These are phyloP conservation scores for Urophycis tenuis DNA, from an alignment of 2,797 vertebrate genomes.

Conservation along the genomic window DNA sequence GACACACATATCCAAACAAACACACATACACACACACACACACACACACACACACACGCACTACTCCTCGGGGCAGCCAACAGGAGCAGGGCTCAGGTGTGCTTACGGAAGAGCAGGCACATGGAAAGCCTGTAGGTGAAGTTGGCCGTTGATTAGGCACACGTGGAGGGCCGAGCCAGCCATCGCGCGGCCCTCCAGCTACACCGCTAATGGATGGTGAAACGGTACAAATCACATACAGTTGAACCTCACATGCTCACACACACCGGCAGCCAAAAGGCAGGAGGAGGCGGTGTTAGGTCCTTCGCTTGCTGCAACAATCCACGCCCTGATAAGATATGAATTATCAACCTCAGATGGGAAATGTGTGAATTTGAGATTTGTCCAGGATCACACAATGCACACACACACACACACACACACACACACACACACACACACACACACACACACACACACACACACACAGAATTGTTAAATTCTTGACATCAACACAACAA, in stretches of 20 bases:
- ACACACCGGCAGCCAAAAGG: neutral
- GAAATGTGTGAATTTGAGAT: neutral
- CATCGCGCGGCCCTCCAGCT: conserved; percentile 46
- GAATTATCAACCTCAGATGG: neutral
- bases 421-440: conserved; percentile 6
- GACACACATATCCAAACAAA: neutral
- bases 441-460: conserved; percentile 2
- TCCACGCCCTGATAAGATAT: neutral
- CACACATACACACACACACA: neutral
- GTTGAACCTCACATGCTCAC: conserved; percentile 25
- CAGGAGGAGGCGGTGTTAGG: neutral
- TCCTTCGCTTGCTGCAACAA: neutral
- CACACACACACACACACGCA: conserved; percentile 13
- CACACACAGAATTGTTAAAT: neutral
- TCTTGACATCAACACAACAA: neutral
- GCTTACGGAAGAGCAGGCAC: conserved; percentile 70
- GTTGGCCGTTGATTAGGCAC: conserved; percentile 44
- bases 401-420: conserved; percentile 8
- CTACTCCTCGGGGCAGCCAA: conserved; percentile 26
- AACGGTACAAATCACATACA: conserved; percentile 45
- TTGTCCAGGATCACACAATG: neutral
- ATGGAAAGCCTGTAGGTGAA: conserved; percentile 56
- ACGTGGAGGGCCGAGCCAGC: conserved; percentile 61
- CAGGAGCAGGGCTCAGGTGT: conserved; percentile 73
- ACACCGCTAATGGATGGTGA: conserved; percentile 64